These are phyloP conservation scores for Cryptosula pallasiana DNA, from an alignment of 2,888 invertebrate genomes.

Conservation along the genomic window DNA sequence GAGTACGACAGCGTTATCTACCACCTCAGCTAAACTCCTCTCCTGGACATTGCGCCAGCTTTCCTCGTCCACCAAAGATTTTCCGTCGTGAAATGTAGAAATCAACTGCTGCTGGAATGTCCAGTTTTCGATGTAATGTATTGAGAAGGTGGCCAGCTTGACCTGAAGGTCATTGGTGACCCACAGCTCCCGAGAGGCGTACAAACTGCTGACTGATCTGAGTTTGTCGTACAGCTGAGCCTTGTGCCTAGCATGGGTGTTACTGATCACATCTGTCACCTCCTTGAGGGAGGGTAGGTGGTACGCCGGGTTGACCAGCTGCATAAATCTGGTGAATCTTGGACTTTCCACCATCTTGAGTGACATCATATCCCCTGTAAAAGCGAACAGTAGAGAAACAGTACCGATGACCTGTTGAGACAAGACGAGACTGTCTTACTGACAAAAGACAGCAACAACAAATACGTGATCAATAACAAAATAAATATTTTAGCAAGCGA, in stretches of 20 bases:
- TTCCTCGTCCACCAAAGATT: background rate
- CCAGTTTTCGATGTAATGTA: conserved; percentile 19
- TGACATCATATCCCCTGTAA: conserved; percentile 1
- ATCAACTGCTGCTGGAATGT: background rate
- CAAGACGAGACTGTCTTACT: no score
- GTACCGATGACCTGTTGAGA: no score
- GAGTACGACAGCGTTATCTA: background rate
- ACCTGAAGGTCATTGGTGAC: background rate
- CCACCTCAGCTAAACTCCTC: background rate
- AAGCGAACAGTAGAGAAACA: background rate
- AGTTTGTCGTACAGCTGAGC: background rate
- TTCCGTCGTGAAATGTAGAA: background rate
- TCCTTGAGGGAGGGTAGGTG: background rate
- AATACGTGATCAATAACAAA: no score
- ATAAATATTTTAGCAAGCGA: no score
- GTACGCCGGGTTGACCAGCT: background rate
- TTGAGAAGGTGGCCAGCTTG: background rate
- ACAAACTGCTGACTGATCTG: background rate
- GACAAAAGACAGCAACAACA: no score
- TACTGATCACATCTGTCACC: background rate
- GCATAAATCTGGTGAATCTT: background rate
- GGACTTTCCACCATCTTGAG: conserved; percentile 1
- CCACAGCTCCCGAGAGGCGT: background rate
- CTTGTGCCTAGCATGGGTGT: background rate
- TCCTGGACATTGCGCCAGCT: background rate